Conservation (phyloP, 2,113 vertebrate genomes). For the Menura novaehollandiae region DNA sequence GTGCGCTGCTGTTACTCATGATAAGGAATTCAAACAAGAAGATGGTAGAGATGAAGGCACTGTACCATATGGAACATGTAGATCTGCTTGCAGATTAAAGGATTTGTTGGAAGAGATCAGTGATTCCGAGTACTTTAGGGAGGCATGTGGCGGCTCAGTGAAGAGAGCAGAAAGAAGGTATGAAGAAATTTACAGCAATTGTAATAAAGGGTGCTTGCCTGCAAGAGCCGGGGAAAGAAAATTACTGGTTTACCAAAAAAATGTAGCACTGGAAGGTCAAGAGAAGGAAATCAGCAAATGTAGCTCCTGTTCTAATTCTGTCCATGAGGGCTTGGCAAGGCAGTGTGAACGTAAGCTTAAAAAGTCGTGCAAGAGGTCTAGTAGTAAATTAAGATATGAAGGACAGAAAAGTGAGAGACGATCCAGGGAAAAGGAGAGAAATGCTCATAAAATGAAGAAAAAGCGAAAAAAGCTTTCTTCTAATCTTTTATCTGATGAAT, state of each 20-base stretch:
- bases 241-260: constrained; percentile 33
- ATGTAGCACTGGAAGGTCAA: constrained; percentile 1
- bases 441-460: constrained; percentile 39
- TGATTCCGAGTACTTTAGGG: constrained; percentile 68
- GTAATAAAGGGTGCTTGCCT: not conserved
- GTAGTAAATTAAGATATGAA: constrained; percentile 38
- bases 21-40: not conserved
- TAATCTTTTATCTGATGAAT: constrained; percentile 21
- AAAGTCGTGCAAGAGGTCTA: constrained; percentile 26
- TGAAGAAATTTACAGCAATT: constrained; percentile 4
- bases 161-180: constrained; percentile 28
- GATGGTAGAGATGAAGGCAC: not conserved
- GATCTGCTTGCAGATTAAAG: constrained; percentile 36
- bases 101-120: constrained; percentile 72
- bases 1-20: not conserved
- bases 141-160: not conserved
- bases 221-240: not conserved
- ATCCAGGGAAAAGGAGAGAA: constrained; percentile 25
- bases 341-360: constrained; percentile 8
- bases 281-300: constrained; percentile 28
- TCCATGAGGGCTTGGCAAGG: not conserved
- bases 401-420: constrained; percentile 23
- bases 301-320: constrained; percentile 39
- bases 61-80: not conserved
- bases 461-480: constrained; percentile 6